phyloP scores from a whole-genome alignment of 1,140 invertebrate species.

The Orchesella cincta region DNA sequence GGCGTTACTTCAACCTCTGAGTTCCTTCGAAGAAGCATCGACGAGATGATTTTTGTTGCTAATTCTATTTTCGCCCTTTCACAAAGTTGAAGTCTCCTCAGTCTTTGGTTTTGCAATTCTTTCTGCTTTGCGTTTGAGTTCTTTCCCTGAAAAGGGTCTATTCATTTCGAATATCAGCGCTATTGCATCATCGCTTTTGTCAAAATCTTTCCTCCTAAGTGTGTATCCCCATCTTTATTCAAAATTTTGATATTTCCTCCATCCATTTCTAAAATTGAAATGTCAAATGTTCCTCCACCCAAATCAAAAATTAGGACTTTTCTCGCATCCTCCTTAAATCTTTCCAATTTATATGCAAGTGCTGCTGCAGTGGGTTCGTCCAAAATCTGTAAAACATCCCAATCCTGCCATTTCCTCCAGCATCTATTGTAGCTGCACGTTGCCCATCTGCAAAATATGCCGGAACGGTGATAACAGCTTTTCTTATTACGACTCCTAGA shows the following conservation, averaged over 20 bases:
- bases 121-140: conserved; percentile 12
- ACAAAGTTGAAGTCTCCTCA: neutral
- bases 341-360: conserved; percentile 98
- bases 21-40: neutral
- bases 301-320: conserved; percentile 55
- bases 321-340: conserved; percentile 72
- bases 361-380: conserved; percentile 99
- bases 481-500: conserved; percentile 67
- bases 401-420: conserved; percentile 84
- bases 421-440: conserved; percentile 93
- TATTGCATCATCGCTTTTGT: conserved; percentile 54
- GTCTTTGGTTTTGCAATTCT: conserved; percentile 38
- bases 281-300: conserved; percentile 63
- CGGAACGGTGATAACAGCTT: conserved; percentile 97
- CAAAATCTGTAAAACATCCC: conserved; percentile 95
- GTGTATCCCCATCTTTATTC: conserved; percentile 54
- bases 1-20: conserved; percentile 13
- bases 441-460: conserved; percentile 99
- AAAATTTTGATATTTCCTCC: conserved; percentile 59
- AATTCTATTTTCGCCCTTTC: neutral
- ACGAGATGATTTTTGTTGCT: neutral
- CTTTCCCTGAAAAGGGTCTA: conserved; percentile 56
- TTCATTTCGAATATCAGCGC: conserved; percentile 64
- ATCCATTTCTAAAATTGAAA: conserved; percentile 63
- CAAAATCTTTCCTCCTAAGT: conserved; percentile 57